phyloP scores from a whole-genome alignment of 2,113 vertebrate genomes.

The Egretta garzetta region DNA sequence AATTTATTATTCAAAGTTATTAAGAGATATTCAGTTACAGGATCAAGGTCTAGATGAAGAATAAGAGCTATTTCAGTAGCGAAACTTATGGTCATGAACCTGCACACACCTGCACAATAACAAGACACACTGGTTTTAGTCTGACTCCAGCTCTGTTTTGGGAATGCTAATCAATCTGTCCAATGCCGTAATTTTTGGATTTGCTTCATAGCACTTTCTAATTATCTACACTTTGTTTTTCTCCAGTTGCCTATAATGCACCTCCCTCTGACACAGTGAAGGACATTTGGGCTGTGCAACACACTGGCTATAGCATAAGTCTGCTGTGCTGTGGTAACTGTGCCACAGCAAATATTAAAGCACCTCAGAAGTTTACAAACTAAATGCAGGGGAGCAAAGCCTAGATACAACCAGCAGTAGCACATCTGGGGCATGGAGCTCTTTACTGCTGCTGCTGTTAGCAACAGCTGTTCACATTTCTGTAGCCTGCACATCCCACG shows the following conservation, averaged over 20 bases:
- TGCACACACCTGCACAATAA: slow-evolving; percentile 61
- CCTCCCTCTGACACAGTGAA: background rate
- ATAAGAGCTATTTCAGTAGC: slow-evolving; percentile 1
- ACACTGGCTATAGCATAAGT: background rate
- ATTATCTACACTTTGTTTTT: slow-evolving; percentile 60
- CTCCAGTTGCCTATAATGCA: slow-evolving; percentile 35
- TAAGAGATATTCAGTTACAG: slow-evolving; percentile 72
- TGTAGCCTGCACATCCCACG: background rate
- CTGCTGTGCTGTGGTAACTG: background rate
- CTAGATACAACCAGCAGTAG: background rate
- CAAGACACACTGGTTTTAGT: background rate
- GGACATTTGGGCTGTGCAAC: background rate
- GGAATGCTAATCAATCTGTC: slow-evolving; percentile 33
- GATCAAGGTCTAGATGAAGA: slow-evolving; percentile 41
- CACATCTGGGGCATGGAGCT: background rate
- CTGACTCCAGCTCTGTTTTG: background rate
- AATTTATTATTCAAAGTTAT: slow-evolving; percentile 68
- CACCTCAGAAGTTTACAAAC: background rate
- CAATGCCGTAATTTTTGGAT: slow-evolving; percentile 53
- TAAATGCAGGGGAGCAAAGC: background rate
- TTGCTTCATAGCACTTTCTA: slow-evolving; percentile 68
- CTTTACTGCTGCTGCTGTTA: background rate
- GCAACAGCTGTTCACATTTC: background rate
- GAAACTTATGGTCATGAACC: slow-evolving; percentile 38
- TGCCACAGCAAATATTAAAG: background rate